These are phyloP conservation scores for Muraenolepis orangiensis DNA, from an alignment of 2,797 vertebrate species.

Conservation along the genomic window DNA sequence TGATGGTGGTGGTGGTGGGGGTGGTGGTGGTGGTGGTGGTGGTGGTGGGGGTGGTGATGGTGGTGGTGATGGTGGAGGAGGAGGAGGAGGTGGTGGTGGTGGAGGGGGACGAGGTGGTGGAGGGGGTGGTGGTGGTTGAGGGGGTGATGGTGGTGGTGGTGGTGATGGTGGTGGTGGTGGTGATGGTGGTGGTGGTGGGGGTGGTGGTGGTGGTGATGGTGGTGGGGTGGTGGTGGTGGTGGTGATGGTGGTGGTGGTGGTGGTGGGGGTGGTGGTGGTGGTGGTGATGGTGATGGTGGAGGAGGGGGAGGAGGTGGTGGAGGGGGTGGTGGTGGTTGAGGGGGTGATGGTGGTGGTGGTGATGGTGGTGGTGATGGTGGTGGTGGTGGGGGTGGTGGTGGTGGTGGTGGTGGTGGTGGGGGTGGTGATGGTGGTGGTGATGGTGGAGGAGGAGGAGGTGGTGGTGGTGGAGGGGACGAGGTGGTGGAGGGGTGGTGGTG, in stretches of 20 bases:
- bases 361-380: background rate
- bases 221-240: background rate
- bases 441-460: constrained; percentile 1
- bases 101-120: background rate
- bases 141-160: constrained; percentile 1
- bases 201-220: constrained; percentile 30
- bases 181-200: constrained; percentile 4
- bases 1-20: constrained; percentile 2
- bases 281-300: constrained; percentile 1
- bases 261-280: constrained; percentile 31
- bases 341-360: constrained; percentile 31
- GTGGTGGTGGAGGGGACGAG: background rate
- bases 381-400: constrained; percentile 12
- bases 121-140: constrained; percentile 36
- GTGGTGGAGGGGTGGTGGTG: no score
- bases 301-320: constrained; percentile 17
- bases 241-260: constrained; percentile 10
- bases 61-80: background rate
- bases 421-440: constrained; percentile 3
- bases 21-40: constrained; percentile 12
- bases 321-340: background rate
- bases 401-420: constrained; percentile 31
- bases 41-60: constrained; percentile 31
- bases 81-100: constrained; percentile 13
- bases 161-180: constrained; percentile 18